Conservation (phyloP, 2,888 invertebrate genomes). For the Argyresthia albistria region DNA sequence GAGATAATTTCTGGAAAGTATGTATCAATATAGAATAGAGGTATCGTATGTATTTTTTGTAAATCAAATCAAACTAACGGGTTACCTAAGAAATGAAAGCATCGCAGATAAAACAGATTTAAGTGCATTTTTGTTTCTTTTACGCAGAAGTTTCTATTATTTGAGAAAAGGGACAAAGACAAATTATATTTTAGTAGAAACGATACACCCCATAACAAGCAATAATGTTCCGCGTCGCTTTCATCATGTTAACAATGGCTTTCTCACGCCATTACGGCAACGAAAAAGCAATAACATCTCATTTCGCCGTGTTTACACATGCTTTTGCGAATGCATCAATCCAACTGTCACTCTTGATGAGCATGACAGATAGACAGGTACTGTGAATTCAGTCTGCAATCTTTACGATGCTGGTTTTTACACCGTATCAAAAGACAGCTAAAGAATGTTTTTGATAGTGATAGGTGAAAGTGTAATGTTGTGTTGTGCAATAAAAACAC, state of each 20-base stretch:
- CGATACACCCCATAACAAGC: too few species aligned
- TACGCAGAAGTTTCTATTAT: too few species aligned
- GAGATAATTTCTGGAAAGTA: constrained; percentile 12
- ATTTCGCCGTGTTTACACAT: constrained; percentile 23
- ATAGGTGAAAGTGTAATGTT: neutral
- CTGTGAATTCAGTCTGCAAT: neutral
- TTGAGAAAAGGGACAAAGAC: too few species aligned
- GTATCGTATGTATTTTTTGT: too few species aligned
- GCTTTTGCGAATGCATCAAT: constrained; percentile 21
- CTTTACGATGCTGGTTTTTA: neutral
- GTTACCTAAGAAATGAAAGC: too few species aligned
- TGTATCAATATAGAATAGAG: too few species aligned
- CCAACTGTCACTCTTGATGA: constrained; percentile 25
- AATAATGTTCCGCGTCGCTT: neutral
- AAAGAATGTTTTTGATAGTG: neutral
- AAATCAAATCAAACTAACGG: too few species aligned
- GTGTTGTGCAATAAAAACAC: constrained; percentile 22
- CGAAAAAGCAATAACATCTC: constrained; percentile 17
- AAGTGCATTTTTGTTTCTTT: too few species aligned
- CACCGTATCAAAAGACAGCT: neutral
- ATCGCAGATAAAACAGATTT: too few species aligned
- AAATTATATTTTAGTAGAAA: too few species aligned
- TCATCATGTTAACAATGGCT: constrained; percentile 8
- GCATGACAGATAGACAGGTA: constrained; percentile 14
- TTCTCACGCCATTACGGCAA: constrained; percentile 23